Evolutionary conservation across 2,888 invertebrate genomes (phyloP), one percentile per base, ranked within the genome.

Genomic region (Elysia crispata): DNA sequence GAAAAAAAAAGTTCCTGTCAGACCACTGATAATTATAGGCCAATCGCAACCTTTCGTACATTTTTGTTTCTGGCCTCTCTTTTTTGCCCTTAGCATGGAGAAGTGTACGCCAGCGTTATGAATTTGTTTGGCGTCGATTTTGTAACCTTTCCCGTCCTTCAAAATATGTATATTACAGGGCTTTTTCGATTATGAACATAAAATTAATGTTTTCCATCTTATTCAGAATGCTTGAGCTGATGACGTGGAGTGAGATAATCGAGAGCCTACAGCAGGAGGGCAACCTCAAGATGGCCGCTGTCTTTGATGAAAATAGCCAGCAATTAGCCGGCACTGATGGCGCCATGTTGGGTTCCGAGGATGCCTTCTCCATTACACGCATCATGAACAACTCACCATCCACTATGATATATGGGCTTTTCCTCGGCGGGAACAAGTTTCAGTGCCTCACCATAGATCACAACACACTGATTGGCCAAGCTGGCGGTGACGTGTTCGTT

Each of bases 241-340:
- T 84, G 84, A 83, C 83, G 73, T 84, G 84, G 84, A 79, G 80
- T 50, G 84, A 84, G 73, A 83, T 83, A 49, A 80, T 84, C 62
- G 83, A 83, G 67, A 80, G 80, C 79, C 81, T 84, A 66, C 81
- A 77, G n/a, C 23, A 50, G 49, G 83, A 84, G 74, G 83, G 83
- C 30, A 76, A 82, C 31, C 69, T 84, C 31, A 83, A 82, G 60
- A 83, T 82, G 80, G 84, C 84, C 41, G 82, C 81, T 77, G 81
- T 84, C 80, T 84, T 82, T 60, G 84, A 84, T 64, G 73, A 81
- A 64, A 66, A 60, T 23, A 82, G 83, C n/a, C 76, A 79, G 31
- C 82, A 82, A 66, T 57, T 84, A 49, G 84, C 83, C 18, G 82
- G 79, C 41, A 81, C 83, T 11, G 28, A 74, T 13, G 83, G 81